Evolutionary conservation across 2,113 vertebrate species (phyloP).

Genomic region (Stictonetta naevosa): DNA sequence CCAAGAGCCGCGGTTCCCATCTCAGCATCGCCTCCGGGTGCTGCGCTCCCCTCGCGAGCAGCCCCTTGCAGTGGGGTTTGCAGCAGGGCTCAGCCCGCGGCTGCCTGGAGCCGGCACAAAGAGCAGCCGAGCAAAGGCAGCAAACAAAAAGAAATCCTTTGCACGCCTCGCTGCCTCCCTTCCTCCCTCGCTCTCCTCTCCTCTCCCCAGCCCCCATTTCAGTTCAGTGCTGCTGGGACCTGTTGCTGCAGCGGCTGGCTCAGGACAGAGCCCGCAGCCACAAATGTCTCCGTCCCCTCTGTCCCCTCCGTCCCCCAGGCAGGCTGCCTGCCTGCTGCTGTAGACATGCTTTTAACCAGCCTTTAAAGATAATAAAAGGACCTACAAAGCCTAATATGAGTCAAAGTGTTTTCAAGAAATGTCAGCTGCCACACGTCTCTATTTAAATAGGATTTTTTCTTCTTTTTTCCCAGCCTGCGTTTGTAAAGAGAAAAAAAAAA

Average conservation of each 20-base stretch:
- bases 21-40: fast-evolving
- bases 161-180: neutral
- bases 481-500: neutral
- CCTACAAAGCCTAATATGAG: slow-evolving; percentile 50
- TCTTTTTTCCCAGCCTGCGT: neutral
- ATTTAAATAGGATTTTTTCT: slow-evolving; percentile 15
- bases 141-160: neutral
- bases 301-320: neutral
- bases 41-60: no score
- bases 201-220: neutral
- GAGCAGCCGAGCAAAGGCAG: neutral
- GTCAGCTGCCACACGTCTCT: slow-evolving; percentile 52
- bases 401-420: slow-evolving; percentile 62
- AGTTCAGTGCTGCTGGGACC: fast-evolving
- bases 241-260: neutral
- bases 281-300: neutral
- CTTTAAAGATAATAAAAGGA: slow-evolving; percentile 62
- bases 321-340: neutral
- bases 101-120: fast-evolving
- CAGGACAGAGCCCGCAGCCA: neutral
- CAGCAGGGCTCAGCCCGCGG: no score
- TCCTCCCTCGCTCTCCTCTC: neutral
- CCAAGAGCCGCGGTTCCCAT: fast-evolving
- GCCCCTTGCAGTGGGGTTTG: neutral
- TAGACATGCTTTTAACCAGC: slow-evolving; percentile 35